Conservation (phyloP, 2,797 vertebrate species). For the Acridotheres tristis region DNA sequence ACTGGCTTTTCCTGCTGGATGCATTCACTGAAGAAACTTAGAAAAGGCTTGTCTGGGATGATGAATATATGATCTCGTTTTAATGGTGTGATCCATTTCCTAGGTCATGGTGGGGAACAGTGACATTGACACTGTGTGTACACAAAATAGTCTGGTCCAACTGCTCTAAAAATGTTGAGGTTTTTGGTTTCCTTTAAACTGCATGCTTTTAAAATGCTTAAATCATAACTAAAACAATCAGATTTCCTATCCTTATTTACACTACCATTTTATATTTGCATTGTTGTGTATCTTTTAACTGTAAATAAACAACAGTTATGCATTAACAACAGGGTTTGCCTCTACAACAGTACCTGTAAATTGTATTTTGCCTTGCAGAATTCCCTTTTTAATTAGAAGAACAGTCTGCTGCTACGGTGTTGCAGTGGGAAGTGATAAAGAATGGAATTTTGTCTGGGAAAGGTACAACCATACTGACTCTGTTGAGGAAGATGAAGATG, state of each 20-base stretch:
- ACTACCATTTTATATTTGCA: neutral
- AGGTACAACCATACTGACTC: constrained; percentile 39
- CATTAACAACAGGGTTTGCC: neutral
- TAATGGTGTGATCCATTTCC: neutral
- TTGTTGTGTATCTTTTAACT: neutral
- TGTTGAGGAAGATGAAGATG: neutral
- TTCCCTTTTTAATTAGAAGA: constrained; percentile 68
- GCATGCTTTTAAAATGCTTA: neutral
- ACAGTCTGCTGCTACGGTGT: constrained; percentile 75
- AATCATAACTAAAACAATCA: neutral
- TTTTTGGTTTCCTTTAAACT: neutral
- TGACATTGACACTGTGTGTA: neutral
- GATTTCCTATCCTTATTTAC: neutral
- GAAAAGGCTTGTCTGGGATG: neutral
- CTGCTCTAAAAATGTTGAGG: neutral
- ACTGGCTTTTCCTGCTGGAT: neutral
- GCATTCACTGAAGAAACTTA: neutral
- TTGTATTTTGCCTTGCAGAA: constrained; percentile 68
- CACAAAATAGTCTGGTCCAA: neutral
- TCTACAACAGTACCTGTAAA: neutral
- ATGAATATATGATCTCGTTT: neutral
- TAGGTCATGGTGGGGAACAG: neutral
- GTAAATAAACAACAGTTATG: neutral
- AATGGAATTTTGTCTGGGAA: constrained; percentile 79
- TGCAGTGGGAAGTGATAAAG: constrained; percentile 74